A percentile compares a stretch with the other conserved stretches of the same genome.
These are phyloP conservation scores for Stomorhina lunata DNA, from an alignment of 2,888 invertebrate genomes.

Conservation along the genomic window DNA sequence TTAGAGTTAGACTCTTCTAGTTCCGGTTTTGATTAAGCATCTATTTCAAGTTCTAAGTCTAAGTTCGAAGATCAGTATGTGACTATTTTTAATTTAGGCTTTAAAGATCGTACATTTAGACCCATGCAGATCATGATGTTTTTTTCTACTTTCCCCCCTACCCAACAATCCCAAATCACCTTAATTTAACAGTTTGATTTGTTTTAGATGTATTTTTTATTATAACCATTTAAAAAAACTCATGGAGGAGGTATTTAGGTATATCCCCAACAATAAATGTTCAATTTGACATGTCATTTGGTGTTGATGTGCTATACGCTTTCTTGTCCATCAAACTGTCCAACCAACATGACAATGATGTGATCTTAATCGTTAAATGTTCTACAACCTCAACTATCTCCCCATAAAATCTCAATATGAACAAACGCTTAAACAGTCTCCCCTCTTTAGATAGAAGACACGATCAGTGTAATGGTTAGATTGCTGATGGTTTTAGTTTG, in stretches of 20 bases:
- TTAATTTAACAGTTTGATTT: constrained; percentile 19
- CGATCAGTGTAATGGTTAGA: constrained; percentile 40
- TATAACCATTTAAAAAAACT: background rate
- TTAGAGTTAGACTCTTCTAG: too few relatives aligned
- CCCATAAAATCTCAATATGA: too few relatives aligned
- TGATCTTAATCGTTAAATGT: constrained; percentile 18
- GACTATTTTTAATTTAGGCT: too few relatives aligned
- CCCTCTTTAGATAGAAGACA: background rate
- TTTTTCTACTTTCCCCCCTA: background rate
- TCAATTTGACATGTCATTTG: constrained; percentile 36
- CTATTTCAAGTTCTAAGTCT: too few relatives aligned
- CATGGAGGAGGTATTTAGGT: constrained; percentile 22
- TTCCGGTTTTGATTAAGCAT: too few relatives aligned
- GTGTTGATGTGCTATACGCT: constrained; percentile 39
- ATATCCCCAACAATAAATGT: background rate
- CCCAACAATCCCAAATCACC: background rate
- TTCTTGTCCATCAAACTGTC: constrained; percentile 25
- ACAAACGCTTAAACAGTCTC: background rate
- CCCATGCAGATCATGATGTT: too few relatives aligned
- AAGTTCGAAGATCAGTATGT: too few relatives aligned
- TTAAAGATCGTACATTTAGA: too few relatives aligned
- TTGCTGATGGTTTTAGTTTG: constrained; percentile 32
- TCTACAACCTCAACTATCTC: constrained; percentile 10
- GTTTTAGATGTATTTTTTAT: constrained; percentile 16
- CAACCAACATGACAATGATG: background rate